Evolutionary conservation across 1,140 invertebrate species (phyloP).

Genomic region (Arion vulgaris): DNA sequence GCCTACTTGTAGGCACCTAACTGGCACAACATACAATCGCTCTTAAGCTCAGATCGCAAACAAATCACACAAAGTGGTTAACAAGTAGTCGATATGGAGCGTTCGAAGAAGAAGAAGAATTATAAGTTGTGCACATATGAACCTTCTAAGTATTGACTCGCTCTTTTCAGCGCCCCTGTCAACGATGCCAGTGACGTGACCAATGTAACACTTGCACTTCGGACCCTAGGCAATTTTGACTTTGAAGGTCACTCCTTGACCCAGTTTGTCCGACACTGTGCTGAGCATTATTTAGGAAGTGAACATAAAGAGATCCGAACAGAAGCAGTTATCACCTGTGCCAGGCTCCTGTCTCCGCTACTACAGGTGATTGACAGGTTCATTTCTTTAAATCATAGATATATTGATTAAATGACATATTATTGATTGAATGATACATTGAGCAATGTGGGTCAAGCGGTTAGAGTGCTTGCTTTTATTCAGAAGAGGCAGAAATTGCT

Average conservation of each 20-base stretch:
- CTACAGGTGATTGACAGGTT: constrained; percentile 75
- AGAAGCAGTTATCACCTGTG: constrained; percentile 95
- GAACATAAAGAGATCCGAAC: constrained; percentile 93
- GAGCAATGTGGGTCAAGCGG: too few relatives aligned
- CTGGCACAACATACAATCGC: too few relatives aligned
- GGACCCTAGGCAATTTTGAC: constrained; percentile 95
- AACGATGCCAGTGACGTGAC: constrained; percentile 78
- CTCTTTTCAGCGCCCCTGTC: constrained; percentile 50
- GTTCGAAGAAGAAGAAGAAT: too few relatives aligned
- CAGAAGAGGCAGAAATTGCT: too few relatives aligned
- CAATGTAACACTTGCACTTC: constrained; percentile 91
- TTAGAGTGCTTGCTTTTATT: too few relatives aligned
- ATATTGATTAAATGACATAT: not conserved
- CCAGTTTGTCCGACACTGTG: constrained; percentile 92
- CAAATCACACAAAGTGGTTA: too few relatives aligned
- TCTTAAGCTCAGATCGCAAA: too few relatives aligned
- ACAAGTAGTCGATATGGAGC: too few relatives aligned
- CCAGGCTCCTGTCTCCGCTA: constrained; percentile 87
- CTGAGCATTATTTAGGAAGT: constrained; percentile 92
- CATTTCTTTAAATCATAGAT: not conserved
- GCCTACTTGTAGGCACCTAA: too few relatives aligned
- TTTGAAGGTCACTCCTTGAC: constrained; percentile 94
- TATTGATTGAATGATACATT: too few relatives aligned
- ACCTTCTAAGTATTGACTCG: too few relatives aligned
- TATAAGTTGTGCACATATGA: too few relatives aligned